A percentile compares a stretch with the other conserved stretches of the same genome.
phyloP scores from a whole-genome alignment of 2,113 vertebrate genomes.

The Sapayoa aenigma region DNA sequence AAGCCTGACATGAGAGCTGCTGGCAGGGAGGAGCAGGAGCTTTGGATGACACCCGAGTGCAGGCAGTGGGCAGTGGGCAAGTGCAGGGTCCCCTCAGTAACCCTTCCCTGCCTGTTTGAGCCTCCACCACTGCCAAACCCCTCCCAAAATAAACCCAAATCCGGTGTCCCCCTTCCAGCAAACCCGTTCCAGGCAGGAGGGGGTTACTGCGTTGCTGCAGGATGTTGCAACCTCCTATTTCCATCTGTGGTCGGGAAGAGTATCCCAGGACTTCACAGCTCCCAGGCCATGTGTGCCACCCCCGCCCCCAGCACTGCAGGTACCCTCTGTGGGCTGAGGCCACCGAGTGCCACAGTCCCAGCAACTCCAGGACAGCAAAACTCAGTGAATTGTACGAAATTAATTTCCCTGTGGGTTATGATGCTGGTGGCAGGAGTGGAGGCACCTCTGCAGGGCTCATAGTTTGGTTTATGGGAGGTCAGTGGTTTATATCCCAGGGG shows the following conservation, averaged over 20 bases:
- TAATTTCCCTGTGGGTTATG: accelerated
- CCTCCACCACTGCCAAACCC: accelerated
- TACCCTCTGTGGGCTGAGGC: not conserved
- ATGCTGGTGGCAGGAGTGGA: not conserved
- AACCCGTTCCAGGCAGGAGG: not conserved
- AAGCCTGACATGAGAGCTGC: constrained; percentile 1
- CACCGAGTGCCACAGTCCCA: not conserved
- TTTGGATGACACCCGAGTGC: not conserved
- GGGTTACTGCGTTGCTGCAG: constrained; percentile 15
- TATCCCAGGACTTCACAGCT: constrained; percentile 56
- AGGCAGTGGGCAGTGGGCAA: constrained; percentile 11
- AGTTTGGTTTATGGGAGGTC: not conserved
- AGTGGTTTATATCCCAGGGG: too few species aligned
- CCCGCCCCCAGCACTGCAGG: not conserved
- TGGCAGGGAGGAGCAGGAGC: constrained; percentile 16
- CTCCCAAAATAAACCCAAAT: not conserved
- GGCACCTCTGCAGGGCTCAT: not conserved
- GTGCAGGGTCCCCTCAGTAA: not conserved
- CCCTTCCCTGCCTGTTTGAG: not conserved
- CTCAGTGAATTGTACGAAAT: accelerated
- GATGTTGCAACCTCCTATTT: constrained; percentile 66
- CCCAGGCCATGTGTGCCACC: not conserved
- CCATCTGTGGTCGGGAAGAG: constrained; percentile 43
- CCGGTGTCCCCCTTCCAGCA: not conserved
- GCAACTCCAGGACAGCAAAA: not conserved